Evolutionary conservation across 2,888 invertebrate species (phyloP).

Genomic region (Hypsopygia costalis): DNA sequence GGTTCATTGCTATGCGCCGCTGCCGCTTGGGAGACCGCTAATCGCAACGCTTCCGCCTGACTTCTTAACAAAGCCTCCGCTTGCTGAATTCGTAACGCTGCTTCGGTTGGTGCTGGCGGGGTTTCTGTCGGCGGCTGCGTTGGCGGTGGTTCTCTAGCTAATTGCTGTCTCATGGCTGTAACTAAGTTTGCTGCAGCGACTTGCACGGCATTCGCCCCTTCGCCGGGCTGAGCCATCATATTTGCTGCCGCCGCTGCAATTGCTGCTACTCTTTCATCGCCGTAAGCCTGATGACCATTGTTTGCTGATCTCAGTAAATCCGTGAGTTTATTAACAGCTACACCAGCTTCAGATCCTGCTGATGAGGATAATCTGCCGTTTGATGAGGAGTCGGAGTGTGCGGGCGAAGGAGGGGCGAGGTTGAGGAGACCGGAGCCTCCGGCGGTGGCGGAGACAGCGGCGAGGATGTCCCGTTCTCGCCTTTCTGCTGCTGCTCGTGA

Average conservation of each 20-base stretch:
- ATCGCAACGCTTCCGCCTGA: conserved; percentile 91
- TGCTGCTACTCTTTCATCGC: conserved; percentile 85
- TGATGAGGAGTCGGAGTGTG: conserved; percentile 92
- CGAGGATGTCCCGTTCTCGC: conserved; percentile 90
- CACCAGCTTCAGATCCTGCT: conserved; percentile 87
- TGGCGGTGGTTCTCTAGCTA: conserved; percentile 70
- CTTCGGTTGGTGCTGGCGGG: conserved; percentile 90
- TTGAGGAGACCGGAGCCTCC: conserved; percentile 83
- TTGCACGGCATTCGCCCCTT: conserved; percentile 84
- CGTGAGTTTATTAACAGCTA: conserved; percentile 80
- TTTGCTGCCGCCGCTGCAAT: conserved; percentile 84
- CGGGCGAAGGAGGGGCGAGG: conserved; percentile 91
- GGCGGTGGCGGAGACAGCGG: conserved; percentile 83
- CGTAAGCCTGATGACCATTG: conserved; percentile 83
- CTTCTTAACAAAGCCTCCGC: conserved; percentile 90
- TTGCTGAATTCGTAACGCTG: conserved; percentile 86
- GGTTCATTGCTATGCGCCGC: conserved; percentile 73
- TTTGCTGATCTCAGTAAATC: conserved; percentile 83
- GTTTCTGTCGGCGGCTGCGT: conserved; percentile 88
- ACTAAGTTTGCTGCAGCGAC: conserved; percentile 88
- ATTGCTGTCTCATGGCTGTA: conserved; percentile 86
- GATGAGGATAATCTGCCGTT: conserved; percentile 91
- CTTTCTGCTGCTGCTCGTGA: conserved; percentile 95
- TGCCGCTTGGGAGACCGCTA: conserved; percentile 88
- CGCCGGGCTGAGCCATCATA: conserved; percentile 82